phyloP scores from a whole-genome alignment of 2,113 vertebrate species.

The Oryzias javanicus region DNA sequence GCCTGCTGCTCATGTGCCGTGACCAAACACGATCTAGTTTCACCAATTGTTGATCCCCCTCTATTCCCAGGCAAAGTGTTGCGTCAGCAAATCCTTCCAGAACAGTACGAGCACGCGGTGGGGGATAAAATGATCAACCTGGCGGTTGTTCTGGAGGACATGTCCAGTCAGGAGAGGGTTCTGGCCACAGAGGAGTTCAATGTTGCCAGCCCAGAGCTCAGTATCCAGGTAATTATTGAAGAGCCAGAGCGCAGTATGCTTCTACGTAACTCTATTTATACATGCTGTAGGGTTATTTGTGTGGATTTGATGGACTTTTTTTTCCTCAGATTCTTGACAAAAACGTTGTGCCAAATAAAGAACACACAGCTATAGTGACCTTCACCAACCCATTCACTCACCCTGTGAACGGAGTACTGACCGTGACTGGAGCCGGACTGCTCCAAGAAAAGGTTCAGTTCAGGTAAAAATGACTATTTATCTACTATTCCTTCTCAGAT shows the following conservation, averaged over 20 bases:
- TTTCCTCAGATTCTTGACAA: conserved; percentile 60
- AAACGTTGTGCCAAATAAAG: conserved; percentile 17
- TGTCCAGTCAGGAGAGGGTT: conserved; percentile 43
- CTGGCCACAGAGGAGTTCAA: conserved; percentile 75
- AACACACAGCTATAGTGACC: conserved; percentile 51
- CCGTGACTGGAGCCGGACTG: conserved; percentile 60
- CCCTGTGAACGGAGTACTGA: conserved; percentile 64
- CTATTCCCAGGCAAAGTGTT: conserved; percentile 55
- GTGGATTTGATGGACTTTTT: background rate
- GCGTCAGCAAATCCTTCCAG: conserved; percentile 58
- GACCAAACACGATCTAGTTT: background rate
- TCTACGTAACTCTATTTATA: background rate
- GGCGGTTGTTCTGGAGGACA: conserved; percentile 73
- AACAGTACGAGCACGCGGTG: conserved; percentile 43
- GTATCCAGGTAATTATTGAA: conserved; percentile 60
- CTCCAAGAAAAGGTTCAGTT: conserved; percentile 45
- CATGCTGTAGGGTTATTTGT: background rate
- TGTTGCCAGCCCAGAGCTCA: conserved; percentile 57
- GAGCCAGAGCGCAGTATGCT: background rate
- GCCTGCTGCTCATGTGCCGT: background rate
- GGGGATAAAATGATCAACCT: conserved; percentile 74
- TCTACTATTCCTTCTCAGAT: no score
- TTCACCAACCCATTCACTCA: conserved; percentile 68
- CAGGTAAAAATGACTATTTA: conserved; percentile 45
- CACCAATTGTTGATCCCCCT: background rate